Base-by-base conservation (phyloP, 2,113 vertebrate species). In the Clinocottus analis region DNA sequence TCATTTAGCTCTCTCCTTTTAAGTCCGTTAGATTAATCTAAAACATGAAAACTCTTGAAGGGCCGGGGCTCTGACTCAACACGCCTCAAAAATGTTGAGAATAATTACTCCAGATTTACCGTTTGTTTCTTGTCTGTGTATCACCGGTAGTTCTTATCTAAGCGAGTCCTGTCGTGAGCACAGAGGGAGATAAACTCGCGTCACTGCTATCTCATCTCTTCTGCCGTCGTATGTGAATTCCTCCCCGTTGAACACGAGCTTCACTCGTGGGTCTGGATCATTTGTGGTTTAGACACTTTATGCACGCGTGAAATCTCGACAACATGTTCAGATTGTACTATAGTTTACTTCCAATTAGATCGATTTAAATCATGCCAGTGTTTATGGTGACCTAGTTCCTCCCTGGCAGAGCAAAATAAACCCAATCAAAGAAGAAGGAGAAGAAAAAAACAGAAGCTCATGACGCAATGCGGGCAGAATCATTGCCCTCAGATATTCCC, bases 381-480 rank as follows among this genome's bases (percentile, higher is more conserved):
- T 90, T 86, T 85, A 88, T 86, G 81, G 82, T 90, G 87, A 91
- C 89, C 91, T 85, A 93, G 75, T 92, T 93, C 84, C 68, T 72
- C 82, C 53, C 85, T 81, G 85, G 81, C 83, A 81, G 77, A 90
- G 88, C 73, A 62, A 66, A 83, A 79, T 65, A 87, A 85, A 78
- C 82, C 78, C 79, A 87, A 85, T 80, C 84, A 88, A 87, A 92
- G 81, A 51, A 65, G 16, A 62, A 49, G 19, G 63, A 63, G 45
- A 65, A 41, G 11, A 41, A 13, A 56, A 66, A 69, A n/a, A 53
- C 61, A 82, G 77, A 81, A 88, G 86, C 85, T 72, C 84, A 83
- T 91, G 92, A 94, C 82, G 92, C 91, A 91, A 92, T 90, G 91
- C 86, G 87, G 90, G 86, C 81, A 88, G 85, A 92, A 79, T 88